phyloP scores from a whole-genome alignment of 1,140 invertebrate species.

The Zaprionus ghesquierei region DNA sequence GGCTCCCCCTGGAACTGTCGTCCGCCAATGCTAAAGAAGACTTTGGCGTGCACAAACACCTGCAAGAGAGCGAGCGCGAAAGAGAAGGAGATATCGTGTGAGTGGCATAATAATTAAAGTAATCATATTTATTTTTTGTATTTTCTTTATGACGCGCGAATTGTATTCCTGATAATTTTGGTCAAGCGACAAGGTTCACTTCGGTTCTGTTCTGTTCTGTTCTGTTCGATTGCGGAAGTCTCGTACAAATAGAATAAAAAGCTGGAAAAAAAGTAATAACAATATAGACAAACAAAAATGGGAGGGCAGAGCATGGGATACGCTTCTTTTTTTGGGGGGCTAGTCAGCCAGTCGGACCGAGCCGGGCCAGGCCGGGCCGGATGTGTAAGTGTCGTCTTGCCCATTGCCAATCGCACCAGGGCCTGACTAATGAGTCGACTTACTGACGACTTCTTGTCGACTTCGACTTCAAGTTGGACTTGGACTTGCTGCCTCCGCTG shows the following conservation, averaged over 20 bases:
- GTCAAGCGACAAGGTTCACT: slow-evolving; percentile 37
- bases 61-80: slow-evolving; percentile 68
- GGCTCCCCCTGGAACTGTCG: slow-evolving; percentile 86
- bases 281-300: slow-evolving; percentile 5
- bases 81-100: slow-evolving; percentile 27
- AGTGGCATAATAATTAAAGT: slow-evolving; percentile 70
- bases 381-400: slow-evolving; percentile 68
- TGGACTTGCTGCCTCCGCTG: slow-evolving; percentile 1
- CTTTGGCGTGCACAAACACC: slow-evolving; percentile 87
- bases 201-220: too few relatives aligned
- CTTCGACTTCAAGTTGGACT: neutral
- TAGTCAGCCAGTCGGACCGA: neutral
- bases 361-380: slow-evolving; percentile 24
- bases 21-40: slow-evolving; percentile 91
- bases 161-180: slow-evolving; percentile 47
- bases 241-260: slow-evolving; percentile 28
- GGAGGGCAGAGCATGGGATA: slow-evolving; percentile 14
- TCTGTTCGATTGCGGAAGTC: slow-evolving; percentile 49
- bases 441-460: slow-evolving; percentile 1
- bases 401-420: slow-evolving; percentile 34
- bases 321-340: slow-evolving; percentile 24
- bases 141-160: slow-evolving; percentile 25
- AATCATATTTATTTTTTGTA: slow-evolving; percentile 37
- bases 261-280: slow-evolving; percentile 3
- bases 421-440: slow-evolving; percentile 64